Evolutionary conservation across 2,797 vertebrate species (phyloP).

Genomic region (Lutjanus campechanus): DNA sequence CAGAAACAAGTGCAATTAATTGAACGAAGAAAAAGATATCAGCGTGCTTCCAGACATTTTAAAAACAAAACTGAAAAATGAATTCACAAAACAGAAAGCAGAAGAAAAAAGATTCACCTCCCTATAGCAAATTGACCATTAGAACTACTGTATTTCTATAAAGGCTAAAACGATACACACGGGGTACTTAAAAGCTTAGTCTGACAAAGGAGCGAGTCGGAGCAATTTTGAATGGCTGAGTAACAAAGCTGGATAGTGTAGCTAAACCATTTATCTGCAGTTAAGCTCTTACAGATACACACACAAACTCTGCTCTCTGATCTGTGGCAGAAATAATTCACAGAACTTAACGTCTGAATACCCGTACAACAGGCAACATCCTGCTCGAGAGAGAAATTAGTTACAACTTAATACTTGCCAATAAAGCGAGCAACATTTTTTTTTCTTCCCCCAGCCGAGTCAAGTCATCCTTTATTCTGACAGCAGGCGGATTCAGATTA

Average conservation of each 20-base stretch:
- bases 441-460: background rate
- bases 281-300: constrained; percentile 53
- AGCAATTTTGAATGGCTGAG: constrained; percentile 41
- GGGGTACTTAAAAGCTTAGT: constrained; percentile 44
- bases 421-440: constrained; percentile 8
- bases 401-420: constrained; percentile 31
- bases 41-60: too few species aligned
- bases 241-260: constrained; percentile 50
- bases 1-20: background rate
- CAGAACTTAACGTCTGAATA: constrained; percentile 65
- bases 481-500: background rate
- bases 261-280: constrained; percentile 65
- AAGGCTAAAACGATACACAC: constrained; percentile 21
- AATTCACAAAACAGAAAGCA: background rate
- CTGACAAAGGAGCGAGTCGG: constrained; percentile 41
- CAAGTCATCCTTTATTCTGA: constrained; percentile 15
- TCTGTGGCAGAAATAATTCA: constrained; percentile 70
- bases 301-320: constrained; percentile 51
- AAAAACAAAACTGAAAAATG: background rate
- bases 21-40: background rate
- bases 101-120: constrained; percentile 11
- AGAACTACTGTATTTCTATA: constrained; percentile 2
- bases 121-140: constrained; percentile 12
- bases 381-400: constrained; percentile 32
- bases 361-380: constrained; percentile 56